Evolutionary conservation across 2,888 invertebrate species (phyloP).

Genomic region (Hetaerina titia): DNA sequence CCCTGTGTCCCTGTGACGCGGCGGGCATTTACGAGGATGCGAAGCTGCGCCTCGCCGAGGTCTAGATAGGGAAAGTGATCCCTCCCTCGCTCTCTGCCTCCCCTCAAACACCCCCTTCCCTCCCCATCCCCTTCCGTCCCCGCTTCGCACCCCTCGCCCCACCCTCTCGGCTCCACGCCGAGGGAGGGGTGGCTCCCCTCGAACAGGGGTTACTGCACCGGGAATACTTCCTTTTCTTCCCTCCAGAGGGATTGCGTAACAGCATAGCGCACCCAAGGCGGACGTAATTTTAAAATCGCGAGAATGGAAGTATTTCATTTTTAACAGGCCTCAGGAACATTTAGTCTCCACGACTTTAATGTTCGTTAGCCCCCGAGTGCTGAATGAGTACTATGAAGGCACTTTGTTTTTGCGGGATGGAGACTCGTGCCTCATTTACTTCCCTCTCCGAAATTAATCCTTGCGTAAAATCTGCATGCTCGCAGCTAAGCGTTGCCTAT

Average conservation of each 20-base stretch:
- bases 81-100: background rate
- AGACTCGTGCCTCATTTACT: too few relatives aligned
- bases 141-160: background rate
- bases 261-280: background rate
- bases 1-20: too few relatives aligned
- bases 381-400: too few relatives aligned
- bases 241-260: background rate
- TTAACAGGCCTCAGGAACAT: background rate
- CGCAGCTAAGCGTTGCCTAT: too few relatives aligned
- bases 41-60: background rate
- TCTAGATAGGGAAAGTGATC: conserved; percentile 18
- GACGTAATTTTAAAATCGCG: background rate
- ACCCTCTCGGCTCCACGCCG: background rate
- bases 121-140: background rate
- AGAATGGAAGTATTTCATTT: background rate
- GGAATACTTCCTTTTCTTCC: background rate
- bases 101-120: background rate
- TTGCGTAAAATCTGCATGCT: too few relatives aligned
- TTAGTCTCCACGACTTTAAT: background rate
- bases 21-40: background rate
- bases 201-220: background rate
- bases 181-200: background rate
- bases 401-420: too few relatives aligned
- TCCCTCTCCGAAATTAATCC: too few relatives aligned
- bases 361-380: too few relatives aligned